phyloP scores from a whole-genome alignment of 2,113 vertebrate species.

The Otocyon megalotis region DNA sequence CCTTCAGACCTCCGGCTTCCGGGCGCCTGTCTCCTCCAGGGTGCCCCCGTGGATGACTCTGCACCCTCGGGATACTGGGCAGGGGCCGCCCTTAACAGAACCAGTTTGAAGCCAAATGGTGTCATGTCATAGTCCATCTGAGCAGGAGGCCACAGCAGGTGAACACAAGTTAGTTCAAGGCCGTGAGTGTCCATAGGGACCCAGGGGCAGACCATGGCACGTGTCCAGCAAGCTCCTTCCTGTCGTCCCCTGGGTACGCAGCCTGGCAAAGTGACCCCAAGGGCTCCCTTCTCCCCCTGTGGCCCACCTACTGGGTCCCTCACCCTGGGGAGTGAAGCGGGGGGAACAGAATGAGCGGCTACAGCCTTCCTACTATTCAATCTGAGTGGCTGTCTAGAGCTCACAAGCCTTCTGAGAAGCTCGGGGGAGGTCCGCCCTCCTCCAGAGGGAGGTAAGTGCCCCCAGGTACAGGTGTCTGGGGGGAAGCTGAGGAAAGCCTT shows the following conservation, averaged over 20 bases:
- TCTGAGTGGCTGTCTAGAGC: neutral
- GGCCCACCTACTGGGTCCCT: neutral
- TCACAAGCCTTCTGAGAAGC: neutral
- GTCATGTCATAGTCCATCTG: neutral
- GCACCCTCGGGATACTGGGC: neutral
- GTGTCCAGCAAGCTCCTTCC: neutral
- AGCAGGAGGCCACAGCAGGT: neutral
- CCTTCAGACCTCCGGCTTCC: neutral
- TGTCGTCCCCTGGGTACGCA: neutral
- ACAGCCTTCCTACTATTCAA: neutral
- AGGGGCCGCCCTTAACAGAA: neutral
- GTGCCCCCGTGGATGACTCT: neutral
- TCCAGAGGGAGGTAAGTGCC: neutral
- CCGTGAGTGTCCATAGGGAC: neutral
- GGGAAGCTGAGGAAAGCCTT: neutral
- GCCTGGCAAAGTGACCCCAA: fast-evolving
- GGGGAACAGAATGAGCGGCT: no score
- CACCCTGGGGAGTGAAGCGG: neutral
- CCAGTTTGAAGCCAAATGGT: conserved; percentile 58
- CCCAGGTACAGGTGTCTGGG: neutral
- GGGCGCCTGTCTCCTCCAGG: neutral
- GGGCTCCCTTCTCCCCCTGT: neutral
- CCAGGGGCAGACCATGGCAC: fast-evolving
- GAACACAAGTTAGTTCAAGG: neutral
- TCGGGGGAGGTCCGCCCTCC: neutral